Base-by-base conservation (phyloP, 2,888 invertebrate genomes). In the Hoplodrina blanda region DNA sequence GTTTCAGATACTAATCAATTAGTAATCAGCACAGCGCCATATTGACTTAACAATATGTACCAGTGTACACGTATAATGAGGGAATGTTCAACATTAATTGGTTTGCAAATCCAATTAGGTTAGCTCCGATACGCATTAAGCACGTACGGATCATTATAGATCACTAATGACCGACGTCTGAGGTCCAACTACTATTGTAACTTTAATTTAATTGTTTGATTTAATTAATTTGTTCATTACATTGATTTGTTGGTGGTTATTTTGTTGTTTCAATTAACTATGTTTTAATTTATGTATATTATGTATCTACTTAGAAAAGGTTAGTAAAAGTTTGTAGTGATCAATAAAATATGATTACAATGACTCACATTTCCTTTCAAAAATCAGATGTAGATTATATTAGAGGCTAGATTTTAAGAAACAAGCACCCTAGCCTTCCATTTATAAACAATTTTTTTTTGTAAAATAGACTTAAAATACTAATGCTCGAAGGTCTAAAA, bases 21-120 rank as follows among this genome's bases (percentile, higher is more conserved):
- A 93, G 91, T 88, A 90, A 88, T 89, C 88, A 89, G 86, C 82
- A 82, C 85, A 75, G 65, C 83, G 78, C 81, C 86, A 85, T 91
- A 90, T 92, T 93, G 93, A 93, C 92, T 93, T 92, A 87, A 91
- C 91, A 92, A 91, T 93, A 90, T 89, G 88, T 88, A 88, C 89
- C 82, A 83, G 84, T 87, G 86, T 83, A 84, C 83, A 85, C 88
- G 88, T 87, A 92, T 94, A 95, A 94, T 94, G 91, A 93, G 90
- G 84, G 89, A 88, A 90, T 93, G 92, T 92, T 91, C 90, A 90
- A 87, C 92, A 93, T 93, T 94, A 95, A 95, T 95, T 95, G 94
- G 91, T 94, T 93, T 90, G 94, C 93, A 93, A 92, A 95, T 95
- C 94, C 94, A 95, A 95, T 95, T 94, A 95, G 90, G 91, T 90